Conservation (phyloP, 2,888 invertebrate genomes). For the Slavum lentiscoides region DNA sequence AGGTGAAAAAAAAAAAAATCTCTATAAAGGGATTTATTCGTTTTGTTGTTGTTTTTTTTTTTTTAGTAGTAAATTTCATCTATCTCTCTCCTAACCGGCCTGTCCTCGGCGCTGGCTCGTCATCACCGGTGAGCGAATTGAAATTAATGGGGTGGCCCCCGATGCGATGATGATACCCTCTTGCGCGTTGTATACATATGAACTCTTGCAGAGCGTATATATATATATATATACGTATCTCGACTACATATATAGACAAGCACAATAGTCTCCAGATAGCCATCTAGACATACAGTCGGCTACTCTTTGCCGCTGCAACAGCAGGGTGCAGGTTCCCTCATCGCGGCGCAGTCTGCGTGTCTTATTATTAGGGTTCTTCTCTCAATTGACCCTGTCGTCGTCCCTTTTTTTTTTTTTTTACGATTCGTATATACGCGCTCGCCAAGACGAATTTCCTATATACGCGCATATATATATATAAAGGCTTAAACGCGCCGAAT, state of each 20-base stretch:
- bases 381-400: conserved; percentile 18
- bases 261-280: conserved; percentile 44
- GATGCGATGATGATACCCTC: background rate
- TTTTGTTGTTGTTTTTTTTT: background rate
- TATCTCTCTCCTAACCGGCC: too few relatives aligned
- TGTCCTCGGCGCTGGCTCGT: background rate
- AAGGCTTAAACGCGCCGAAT: too few relatives aligned
- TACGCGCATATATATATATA: too few relatives aligned
- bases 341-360: background rate
- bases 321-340: too few relatives aligned
- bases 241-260: background rate
- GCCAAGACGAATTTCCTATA: too few relatives aligned
- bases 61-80: background rate
- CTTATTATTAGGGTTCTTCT: conserved; percentile 9
- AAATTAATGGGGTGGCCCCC: conserved; percentile 37
- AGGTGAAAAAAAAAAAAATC: background rate
- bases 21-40: background rate
- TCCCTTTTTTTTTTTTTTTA: too few relatives aligned
- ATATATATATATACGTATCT: background rate
- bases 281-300: conserved; percentile 44
- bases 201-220: background rate
- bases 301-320: background rate
- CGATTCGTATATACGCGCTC: too few relatives aligned
- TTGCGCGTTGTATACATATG: background rate
- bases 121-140: conserved; percentile 19